Base-by-base conservation (phyloP, 2,888 invertebrate species). In the Epinotia demarniana region DNA sequence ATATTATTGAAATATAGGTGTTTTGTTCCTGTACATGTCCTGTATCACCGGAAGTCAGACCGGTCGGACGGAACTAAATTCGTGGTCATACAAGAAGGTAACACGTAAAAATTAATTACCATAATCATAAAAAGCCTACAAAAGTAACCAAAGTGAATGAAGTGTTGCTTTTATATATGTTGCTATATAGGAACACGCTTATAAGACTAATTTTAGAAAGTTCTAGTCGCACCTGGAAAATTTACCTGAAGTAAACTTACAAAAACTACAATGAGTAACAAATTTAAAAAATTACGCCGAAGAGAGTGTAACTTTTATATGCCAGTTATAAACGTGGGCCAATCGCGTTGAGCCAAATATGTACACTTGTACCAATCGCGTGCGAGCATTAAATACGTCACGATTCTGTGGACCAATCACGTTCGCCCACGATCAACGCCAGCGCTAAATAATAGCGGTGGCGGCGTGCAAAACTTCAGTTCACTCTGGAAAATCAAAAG, bases 321-420 rank as follows among this genome's bases (percentile, higher is more conserved):
- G 84, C 90, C 89, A 91, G 86, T 89, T 85, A 90, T 80, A 86
- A 91, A 96, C 96, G 96, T 96, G 96, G 95, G 95, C 96, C 96
- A 96, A 96, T 96, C 79, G 82, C 64, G 81, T 80, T 46, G 62
- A 85, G 95, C 95, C 96, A 96, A 95, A 95, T 95, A 92, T 89
- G 82, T 89, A 81, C 49, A 85, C 82, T 80, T 84, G 86, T 86
- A 80, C 95, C 95, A 95, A 95, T 95, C 79, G 83, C 27, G 76
- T 77, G 5, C 12, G 77, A 80, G 70, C 84, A 86, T 81, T 55
- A 72, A 81, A 83, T 81, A 93, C 93, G 93, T 94, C 95, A 95
- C 90, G 89, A 79, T 77, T 77, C 79, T 79, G 79, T 80, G 77
- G 77, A 84, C 96, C 95, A 96, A 96, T 95, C 86, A 83, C 12